Evolutionary conservation across 2,888 invertebrate species (phyloP).

Genomic region (Piscicola geometra): DNA sequence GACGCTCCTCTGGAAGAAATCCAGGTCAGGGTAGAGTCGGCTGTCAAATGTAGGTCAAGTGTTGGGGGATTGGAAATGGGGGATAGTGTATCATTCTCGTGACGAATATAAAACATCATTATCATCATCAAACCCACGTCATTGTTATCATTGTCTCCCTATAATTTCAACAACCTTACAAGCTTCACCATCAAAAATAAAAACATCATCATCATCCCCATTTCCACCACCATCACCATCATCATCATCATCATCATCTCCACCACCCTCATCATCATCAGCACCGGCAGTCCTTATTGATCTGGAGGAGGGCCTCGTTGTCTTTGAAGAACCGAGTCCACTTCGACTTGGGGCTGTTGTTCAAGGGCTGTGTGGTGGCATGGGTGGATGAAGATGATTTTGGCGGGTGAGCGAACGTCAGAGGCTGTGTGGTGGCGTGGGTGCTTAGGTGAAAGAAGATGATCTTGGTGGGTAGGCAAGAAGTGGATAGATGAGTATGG

Average conservation of each 20-base stretch:
- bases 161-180: too few relatives aligned
- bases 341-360: constrained; percentile 86
- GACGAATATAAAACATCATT: too few relatives aligned
- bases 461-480: background rate
- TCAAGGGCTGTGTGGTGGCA: constrained; percentile 69
- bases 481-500: constrained; percentile 3
- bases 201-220: too few relatives aligned
- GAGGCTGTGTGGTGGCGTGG: too few relatives aligned
- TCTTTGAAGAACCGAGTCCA: constrained; percentile 95
- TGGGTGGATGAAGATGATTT: background rate
- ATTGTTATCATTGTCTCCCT: background rate
- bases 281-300: constrained; percentile 88
- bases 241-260: background rate
- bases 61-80: too few relatives aligned
- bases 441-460: too few relatives aligned
- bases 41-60: constrained; percentile 56
- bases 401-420: too few relatives aligned
- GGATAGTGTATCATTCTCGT: too few relatives aligned
- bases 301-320: constrained; percentile 92
- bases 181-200: too few relatives aligned
- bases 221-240: background rate
- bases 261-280: constrained; percentile 27
- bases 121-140: background rate
- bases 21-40: constrained; percentile 85
- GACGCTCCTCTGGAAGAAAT: constrained; percentile 79